Base-by-base conservation (phyloP, 2,888 invertebrate species). In the Drosophila eohydei region DNA sequence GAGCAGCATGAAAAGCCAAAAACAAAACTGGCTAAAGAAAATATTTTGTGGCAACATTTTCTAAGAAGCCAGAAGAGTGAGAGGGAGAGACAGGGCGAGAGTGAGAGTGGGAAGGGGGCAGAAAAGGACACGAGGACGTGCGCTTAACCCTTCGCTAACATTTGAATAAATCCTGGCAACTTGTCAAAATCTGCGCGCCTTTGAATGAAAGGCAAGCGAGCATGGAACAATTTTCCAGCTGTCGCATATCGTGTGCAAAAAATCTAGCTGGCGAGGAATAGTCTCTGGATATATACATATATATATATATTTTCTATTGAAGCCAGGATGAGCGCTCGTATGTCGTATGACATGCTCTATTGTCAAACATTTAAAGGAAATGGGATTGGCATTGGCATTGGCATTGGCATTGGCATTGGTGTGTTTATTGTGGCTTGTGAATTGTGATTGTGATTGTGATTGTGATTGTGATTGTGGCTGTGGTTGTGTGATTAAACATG, bases 191-290 rank as follows among this genome's bases (percentile, higher is more conserved):
- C 86, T 77, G 72, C 83, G 65, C 74, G 70, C 52, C 57, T 72
- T 78, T 80, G 71, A 74, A 51, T 74, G 63, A 65, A 61, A 62
- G 65, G 63, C 67, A 63, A 63, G 65, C 63, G 66, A 62, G 71
- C 88, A 80, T 89, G 90, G 78, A 85, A 88, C 85, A 79, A 85
- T 85, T 83, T 81, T 83, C 82, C 82, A 88, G 86, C 83, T 87
- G 89, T 70, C 88, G 78, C 71, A 71, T 85, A 86, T 90, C 86
- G 89, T 83, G 65, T 88, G 89, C 87, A 69, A 76, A 89, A 88
- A 80, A 88, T 88, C 90, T 55, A 62, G 48, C 38, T 16, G 41
- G 12, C 11, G 21, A 41, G 36, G 46, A 21, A 5, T 28, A 46
- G 44, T 36, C 54, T 69, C 55, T 59, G 4, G 12, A 21, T 21